Evolutionary conservation across 2,113 vertebrate genomes (phyloP), one percentile per base, ranked within the genome.

Genomic region (Phrynosoma platyrhinos): DNA sequence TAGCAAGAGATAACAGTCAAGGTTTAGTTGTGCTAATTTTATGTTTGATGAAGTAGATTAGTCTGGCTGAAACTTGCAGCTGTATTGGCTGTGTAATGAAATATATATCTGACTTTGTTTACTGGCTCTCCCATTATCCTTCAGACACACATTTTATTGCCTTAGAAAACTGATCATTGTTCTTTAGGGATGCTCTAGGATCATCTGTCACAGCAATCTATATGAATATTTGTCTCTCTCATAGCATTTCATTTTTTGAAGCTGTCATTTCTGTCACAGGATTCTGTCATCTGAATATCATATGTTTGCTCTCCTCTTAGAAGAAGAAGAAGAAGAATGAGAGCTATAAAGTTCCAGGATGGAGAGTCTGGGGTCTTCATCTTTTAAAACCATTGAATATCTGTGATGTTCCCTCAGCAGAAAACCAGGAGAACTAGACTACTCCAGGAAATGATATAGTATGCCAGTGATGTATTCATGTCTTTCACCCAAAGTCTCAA

Each of bases 161-260:
- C 91, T 94, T 92, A 92, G 84, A 94, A 90, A 91, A 91, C 90
- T 90, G 89, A 94, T 94, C 92, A 93, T 88, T 94, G 93, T 94
- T 94, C 92, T 91, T 92, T 91, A 94, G 92, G 93, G 95, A 72
- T 92, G 91, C 92, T 95, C 89, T 13, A 0, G 80, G 89, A 93
- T 89, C 87, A 93, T 82, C 93, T 95, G 95, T 95, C 94, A 95
- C 94, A 96, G 94, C 93, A 94, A 91, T 91, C 91, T 94, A 91
- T 93, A 94, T 93, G 94, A 95, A 94, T 93, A 77, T 88, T 90
- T 96, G 94, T 95, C 93, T 94, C 79, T 95, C 94, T 92, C 89
- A 52, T 79, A 84, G 91, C 83, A 92, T 92, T 95, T 93, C 30
- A 92, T 92, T 91, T 89, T 83, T 85, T 90, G 72, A 77, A 94